Base-by-base conservation (phyloP, 1,140 invertebrate species). In the Drosophila bifasciata region DNA sequence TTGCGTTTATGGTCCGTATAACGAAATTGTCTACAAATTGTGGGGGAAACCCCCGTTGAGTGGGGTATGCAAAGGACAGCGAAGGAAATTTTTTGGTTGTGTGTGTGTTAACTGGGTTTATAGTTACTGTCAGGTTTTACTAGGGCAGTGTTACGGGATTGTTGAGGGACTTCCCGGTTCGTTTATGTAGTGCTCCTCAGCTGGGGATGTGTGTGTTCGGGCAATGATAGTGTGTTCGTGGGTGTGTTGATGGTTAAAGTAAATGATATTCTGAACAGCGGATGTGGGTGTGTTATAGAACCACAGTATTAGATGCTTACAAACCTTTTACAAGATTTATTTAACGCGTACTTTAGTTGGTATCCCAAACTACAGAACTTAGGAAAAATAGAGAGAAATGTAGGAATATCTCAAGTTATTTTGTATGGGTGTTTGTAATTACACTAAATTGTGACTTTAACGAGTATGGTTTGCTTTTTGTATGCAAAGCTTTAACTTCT, bases 11-110 rank as follows among this genome's bases (percentile, higher is more conserved):
- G 72, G 72, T 61, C 55, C 72, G 63, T 76, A 76, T 76, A 76
- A 76, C 72, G 51, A 76, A 76, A 76, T 76, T 76, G 72, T 76
- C 73, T 76, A 76, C 73, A 62, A 76, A 76, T 76, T 76, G 72
- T 64, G 63, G 66, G 49, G 48, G 32, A 36, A 3, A 3, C 11
- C 32, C 9, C 36, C 21, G 23, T 13, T 36, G 40, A 69, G 66
- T 56, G 46, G 43, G 63, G 55, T 68, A 69, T 69, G 66, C 66
- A 69, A 69, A 48, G 66, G 66, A 56, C 64, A 68, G n/a, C 62
- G 8, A 15, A 21, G 49, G 16, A 44, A 55, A 19, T 40, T 50
- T 39, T 23, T 3, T 23, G 21, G 21, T 3, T 25, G 23, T 28
- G 48, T 67, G 61, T 67, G 62, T 17, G 62, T 69, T 69, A 69